These are phyloP conservation scores for Chaetura pelagica DNA, from an alignment of 2,113 vertebrate genomes.

Conservation along the genomic window DNA sequence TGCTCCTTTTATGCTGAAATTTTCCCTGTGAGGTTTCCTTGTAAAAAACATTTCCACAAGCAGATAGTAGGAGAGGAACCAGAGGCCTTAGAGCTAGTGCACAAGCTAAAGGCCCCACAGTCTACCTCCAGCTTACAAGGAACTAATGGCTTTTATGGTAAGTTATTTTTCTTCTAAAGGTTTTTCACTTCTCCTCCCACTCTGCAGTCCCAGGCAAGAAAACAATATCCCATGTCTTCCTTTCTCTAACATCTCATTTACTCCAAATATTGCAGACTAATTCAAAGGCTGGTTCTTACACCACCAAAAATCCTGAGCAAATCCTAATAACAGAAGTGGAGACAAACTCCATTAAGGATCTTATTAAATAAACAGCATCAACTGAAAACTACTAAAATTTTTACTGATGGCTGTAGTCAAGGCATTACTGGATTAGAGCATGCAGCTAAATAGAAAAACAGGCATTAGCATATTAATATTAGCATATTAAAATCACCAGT, in stretches of 20 bases:
- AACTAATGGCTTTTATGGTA: background rate
- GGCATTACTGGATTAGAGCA: slow-evolving; percentile 80
- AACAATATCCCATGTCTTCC: background rate
- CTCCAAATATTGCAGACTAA: background rate
- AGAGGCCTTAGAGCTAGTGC: background rate
- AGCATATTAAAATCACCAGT: slow-evolving; percentile 84
- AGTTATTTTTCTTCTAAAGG: background rate
- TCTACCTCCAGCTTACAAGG: background rate
- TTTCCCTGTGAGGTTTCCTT: background rate
- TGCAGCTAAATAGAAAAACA: slow-evolving; percentile 82
- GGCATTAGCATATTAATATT: slow-evolving; percentile 78
- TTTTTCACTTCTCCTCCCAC: background rate
- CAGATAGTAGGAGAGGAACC: background rate
- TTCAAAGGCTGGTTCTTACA: background rate
- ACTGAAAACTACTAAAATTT: background rate
- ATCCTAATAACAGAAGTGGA: background rate
- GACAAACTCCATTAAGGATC: background rate
- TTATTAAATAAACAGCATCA: background rate
- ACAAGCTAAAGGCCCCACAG: background rate
- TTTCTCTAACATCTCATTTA: background rate
- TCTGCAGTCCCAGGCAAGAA: background rate
- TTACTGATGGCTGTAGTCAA: slow-evolving; percentile 81
- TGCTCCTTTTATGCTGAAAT: background rate
- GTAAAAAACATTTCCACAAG: background rate
- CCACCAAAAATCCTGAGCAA: background rate